phyloP scores from a whole-genome alignment of 2,888 invertebrate genomes.

The Athripsodes cinereus region DNA sequence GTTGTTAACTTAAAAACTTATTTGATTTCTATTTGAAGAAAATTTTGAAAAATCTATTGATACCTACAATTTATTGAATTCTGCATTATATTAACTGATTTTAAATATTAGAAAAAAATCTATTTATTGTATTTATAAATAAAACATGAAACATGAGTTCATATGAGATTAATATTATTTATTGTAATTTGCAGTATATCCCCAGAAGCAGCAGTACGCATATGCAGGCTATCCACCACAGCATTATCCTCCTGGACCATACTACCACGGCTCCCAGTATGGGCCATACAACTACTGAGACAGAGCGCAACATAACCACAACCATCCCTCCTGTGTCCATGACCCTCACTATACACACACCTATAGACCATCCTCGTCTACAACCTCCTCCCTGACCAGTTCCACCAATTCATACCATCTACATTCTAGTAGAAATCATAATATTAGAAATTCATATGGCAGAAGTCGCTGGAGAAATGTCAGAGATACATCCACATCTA shows the following conservation, averaged over 20 bases:
- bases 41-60: too few species aligned
- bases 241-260: constrained; percentile 79
- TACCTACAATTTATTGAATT: too few species aligned
- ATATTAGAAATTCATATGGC: not conserved
- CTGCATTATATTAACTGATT: too few species aligned
- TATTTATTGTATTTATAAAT: too few species aligned
- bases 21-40: too few species aligned
- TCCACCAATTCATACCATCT: not conserved
- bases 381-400: constrained; percentile 21
- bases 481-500: constrained; percentile 7
- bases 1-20: too few species aligned
- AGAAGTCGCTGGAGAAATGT: not conserved
- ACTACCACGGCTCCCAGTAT: constrained; percentile 89
- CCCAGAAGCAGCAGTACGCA: constrained; percentile 89
- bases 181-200: constrained; percentile 64
- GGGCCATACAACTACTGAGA: constrained; percentile 88
- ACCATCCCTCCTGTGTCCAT: constrained; percentile 37
- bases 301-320: constrained; percentile 46
- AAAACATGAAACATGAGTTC: too few species aligned
- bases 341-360: constrained; percentile 29
- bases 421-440: not conserved
- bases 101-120: too few species aligned
- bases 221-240: constrained; percentile 84
- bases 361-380: constrained; percentile 27
- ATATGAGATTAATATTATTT: not conserved